phyloP scores from a whole-genome alignment of 1,140 invertebrate genomes.

The Drosophila arizonae region DNA sequence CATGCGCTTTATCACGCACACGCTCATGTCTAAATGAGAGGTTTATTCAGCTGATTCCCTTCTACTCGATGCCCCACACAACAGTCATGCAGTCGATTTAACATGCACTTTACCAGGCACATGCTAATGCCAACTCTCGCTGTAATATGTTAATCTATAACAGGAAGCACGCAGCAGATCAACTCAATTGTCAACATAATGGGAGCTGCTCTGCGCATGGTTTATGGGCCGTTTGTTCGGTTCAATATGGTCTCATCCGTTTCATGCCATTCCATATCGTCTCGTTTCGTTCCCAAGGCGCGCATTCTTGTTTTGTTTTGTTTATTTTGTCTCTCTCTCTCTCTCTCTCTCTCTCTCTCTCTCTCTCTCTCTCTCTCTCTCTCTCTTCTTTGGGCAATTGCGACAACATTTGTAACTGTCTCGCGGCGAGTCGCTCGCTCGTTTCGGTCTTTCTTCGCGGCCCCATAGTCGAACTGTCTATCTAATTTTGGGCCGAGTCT shows the following conservation, averaged over 20 bases:
- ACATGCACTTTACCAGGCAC: slow-evolving; percentile 12
- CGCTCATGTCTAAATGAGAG: too few species aligned
- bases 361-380: background rate
- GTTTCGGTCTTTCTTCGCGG: slow-evolving; percentile 17
- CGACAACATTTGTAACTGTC: slow-evolving; percentile 26
- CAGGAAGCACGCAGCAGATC: slow-evolving; percentile 53
- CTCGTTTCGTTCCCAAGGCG: slow-evolving; percentile 17
- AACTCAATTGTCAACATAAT: slow-evolving; percentile 12
- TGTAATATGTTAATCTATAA: slow-evolving; percentile 41
- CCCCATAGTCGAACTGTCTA: slow-evolving; percentile 23
- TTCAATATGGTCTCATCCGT: slow-evolving; percentile 24
- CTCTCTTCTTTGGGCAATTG: background rate
- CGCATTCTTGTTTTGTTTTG: slow-evolving; percentile 10
- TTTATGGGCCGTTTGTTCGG: slow-evolving; percentile 17
- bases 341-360: background rate
- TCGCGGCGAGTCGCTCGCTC: background rate
- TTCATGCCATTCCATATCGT: slow-evolving; percentile 10
- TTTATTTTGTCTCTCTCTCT: background rate
- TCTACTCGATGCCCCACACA: background rate
- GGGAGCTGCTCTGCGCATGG: slow-evolving; percentile 4
- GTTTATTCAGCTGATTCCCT: too few species aligned
- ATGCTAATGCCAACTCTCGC: background rate
- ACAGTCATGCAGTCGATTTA: background rate
- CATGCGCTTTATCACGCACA: background rate
- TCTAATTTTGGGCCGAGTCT: slow-evolving; percentile 69